Conservation (phyloP, 2,888 invertebrate genomes). For the Cyrtodaria siliqua region DNA sequence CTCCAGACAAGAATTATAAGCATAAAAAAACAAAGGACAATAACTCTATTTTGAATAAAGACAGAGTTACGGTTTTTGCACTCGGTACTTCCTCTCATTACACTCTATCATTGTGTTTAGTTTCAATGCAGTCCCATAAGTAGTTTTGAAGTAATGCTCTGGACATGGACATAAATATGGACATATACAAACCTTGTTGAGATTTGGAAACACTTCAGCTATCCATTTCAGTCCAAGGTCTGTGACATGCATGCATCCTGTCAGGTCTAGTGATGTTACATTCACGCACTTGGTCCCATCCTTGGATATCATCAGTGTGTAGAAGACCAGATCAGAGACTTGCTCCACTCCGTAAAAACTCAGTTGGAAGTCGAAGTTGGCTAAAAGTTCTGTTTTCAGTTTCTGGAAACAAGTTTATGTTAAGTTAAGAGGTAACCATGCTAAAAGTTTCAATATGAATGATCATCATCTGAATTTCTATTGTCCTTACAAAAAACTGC, state of each 20-base stretch:
- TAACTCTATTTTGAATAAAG: no score
- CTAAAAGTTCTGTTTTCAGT: slow-evolving; percentile 9
- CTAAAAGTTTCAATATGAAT: no score
- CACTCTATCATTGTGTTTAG: no score
- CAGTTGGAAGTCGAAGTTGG: slow-evolving; percentile 1
- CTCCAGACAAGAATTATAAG: no score
- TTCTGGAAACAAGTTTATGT: slow-evolving; percentile 10
- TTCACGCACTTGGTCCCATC: slow-evolving; percentile 20
- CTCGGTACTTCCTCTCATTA: no score
- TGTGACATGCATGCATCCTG: slow-evolving; percentile 64
- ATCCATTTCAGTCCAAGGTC: slow-evolving; percentile 59
- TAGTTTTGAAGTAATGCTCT: no score
- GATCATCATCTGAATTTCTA: no score
- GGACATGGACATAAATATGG: neutral
- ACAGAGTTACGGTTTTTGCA: no score
- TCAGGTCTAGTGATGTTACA: slow-evolving; percentile 46
- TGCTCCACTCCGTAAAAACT: slow-evolving; percentile 53
- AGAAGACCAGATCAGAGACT: slow-evolving; percentile 59
- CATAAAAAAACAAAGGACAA: no score
- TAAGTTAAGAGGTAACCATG: no score
- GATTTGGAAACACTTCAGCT: slow-evolving; percentile 52
- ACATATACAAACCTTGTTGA: slow-evolving; percentile 44
- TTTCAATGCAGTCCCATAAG: no score
- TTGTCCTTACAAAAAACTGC: no score
- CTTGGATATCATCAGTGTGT: slow-evolving; percentile 29